Evolutionary conservation across 2,888 invertebrate genomes (phyloP).

Genomic region (Cheilosia vulpina): DNA sequence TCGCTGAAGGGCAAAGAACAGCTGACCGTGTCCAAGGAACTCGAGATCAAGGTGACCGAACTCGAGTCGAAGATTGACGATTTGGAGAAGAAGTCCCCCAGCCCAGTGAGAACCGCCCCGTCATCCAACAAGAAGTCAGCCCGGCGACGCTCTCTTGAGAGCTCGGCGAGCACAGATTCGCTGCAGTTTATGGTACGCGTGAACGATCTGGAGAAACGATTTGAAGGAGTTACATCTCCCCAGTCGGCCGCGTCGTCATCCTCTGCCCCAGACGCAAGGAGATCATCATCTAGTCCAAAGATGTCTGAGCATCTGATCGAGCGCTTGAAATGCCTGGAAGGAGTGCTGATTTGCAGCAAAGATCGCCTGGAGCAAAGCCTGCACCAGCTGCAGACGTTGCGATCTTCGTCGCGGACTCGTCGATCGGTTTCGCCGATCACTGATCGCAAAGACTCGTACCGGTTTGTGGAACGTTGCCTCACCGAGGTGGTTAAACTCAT

Average conservation of each 20-base stretch:
- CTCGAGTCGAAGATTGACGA: conserved; percentile 90
- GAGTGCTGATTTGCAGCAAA: conserved; percentile 86
- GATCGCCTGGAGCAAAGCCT: conserved; percentile 89
- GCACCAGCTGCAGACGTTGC: conserved; percentile 86
- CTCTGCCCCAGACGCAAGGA: conserved; percentile 76
- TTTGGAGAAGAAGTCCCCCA: conserved; percentile 84
- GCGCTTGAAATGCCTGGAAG: conserved; percentile 86
- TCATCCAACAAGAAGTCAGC: conserved; percentile 78
- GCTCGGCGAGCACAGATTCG: conserved; percentile 90
- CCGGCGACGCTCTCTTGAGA: conserved; percentile 88
- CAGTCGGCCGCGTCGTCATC: conserved; percentile 65
- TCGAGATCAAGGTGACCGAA: conserved; percentile 93
- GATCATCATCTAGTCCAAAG: conserved; percentile 80
- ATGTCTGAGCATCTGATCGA: conserved; percentile 86
- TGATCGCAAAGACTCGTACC: conserved; percentile 87
- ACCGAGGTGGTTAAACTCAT: conserved; percentile 87
- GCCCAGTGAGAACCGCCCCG: conserved; percentile 19
- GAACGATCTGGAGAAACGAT: conserved; percentile 91
- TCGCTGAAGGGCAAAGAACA: conserved; percentile 93
- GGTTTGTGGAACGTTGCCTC: conserved; percentile 87
- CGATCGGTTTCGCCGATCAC: conserved; percentile 87
- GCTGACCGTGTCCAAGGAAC: conserved; percentile 91
- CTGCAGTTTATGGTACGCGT: conserved; percentile 91
- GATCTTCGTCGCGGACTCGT: conserved; percentile 86
- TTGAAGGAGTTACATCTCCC: conserved; percentile 85